These are phyloP conservation scores for Zonotrichia leucophrys DNA, from an alignment of 2,113 vertebrate species.

Conservation along the genomic window DNA sequence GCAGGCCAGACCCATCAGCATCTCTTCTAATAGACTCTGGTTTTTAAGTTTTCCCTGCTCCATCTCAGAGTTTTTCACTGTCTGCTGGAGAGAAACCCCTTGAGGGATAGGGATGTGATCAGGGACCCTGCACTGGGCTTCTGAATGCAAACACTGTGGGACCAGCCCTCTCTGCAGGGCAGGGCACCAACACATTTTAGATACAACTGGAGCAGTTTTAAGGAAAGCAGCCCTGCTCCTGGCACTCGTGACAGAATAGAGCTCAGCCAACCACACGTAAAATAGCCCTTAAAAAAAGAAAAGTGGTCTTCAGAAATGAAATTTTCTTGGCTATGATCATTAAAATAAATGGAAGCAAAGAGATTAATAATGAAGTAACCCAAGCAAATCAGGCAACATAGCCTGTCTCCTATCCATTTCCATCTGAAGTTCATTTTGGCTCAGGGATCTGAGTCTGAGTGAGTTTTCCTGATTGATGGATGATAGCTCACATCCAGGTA, in stretches of 20 bases:
- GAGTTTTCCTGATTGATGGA: constrained; percentile 26
- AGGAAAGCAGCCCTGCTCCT: not conserved
- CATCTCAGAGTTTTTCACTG: not conserved
- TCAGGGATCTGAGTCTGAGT: not conserved
- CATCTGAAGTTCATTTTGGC: constrained; percentile 11
- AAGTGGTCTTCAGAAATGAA: not conserved
- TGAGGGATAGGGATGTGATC: rapidly evolving
- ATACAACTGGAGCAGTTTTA: rapidly evolving
- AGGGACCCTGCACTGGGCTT: not conserved
- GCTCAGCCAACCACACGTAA: rapidly evolving
- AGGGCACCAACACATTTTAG: not conserved
- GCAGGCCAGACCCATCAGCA: not conserved
- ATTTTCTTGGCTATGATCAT: not conserved
- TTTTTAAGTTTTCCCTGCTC: not conserved
- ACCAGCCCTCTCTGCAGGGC: not conserved
- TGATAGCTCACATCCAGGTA: not conserved
- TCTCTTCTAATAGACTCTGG: rapidly evolving
- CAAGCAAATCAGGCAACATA: not conserved
- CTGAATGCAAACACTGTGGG: not conserved
- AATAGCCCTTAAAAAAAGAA: not conserved
- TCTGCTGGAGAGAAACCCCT: not conserved
- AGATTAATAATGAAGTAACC: constrained; percentile 62
- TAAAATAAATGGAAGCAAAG: constrained; percentile 28
- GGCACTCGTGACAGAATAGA: not conserved
- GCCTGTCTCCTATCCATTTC: not conserved